phyloP scores from a whole-genome alignment of 2,888 invertebrate species.

The Buathra laborator region DNA sequence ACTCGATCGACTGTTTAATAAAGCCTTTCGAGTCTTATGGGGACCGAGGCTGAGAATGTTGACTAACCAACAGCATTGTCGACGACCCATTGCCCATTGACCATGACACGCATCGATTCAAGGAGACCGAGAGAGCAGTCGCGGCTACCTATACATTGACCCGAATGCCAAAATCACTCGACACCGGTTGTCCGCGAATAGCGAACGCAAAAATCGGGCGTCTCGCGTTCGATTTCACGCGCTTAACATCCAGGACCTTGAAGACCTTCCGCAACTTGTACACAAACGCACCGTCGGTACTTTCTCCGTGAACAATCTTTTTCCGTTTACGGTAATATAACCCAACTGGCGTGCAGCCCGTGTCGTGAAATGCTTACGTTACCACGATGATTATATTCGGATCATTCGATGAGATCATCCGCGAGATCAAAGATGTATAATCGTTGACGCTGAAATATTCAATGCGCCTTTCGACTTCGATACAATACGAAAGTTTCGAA shows the following conservation, averaged over 20 bases:
- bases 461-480: not conserved
- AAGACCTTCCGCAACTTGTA: slow-evolving; percentile 64
- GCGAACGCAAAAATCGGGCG: not conserved
- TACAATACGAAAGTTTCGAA: not conserved
- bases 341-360: slow-evolving; percentile 22
- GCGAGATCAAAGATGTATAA: slow-evolving; percentile 20
- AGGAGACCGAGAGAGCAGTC: slow-evolving; percentile 78
- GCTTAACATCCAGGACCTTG: slow-evolving; percentile 61
- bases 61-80: slow-evolving; percentile 65
- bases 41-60: slow-evolving; percentile 60
- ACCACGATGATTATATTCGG: slow-evolving; percentile 35
- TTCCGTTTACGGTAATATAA: slow-evolving; percentile 60
- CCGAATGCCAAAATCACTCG: slow-evolving; percentile 77
- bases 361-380: slow-evolving; percentile 4
- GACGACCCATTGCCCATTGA: slow-evolving; percentile 76
- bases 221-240: slow-evolving; percentile 34
- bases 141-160: slow-evolving; percentile 71
- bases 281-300: slow-evolving; percentile 36
- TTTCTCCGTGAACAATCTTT: slow-evolving; percentile 61
- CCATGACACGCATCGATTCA: slow-evolving; percentile 82
- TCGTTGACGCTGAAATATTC: not conserved
- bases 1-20: slow-evolving; percentile 55
- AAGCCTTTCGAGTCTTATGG: slow-evolving; percentile 56
- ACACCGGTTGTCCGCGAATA: slow-evolving; percentile 25
- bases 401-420: slow-evolving; percentile 56